A percentile compares a stretch with the other conserved stretches of the same genome.
phyloP scores from a whole-genome alignment of 2,797 vertebrate genomes.

The Rhinophrynus dorsalis region DNA sequence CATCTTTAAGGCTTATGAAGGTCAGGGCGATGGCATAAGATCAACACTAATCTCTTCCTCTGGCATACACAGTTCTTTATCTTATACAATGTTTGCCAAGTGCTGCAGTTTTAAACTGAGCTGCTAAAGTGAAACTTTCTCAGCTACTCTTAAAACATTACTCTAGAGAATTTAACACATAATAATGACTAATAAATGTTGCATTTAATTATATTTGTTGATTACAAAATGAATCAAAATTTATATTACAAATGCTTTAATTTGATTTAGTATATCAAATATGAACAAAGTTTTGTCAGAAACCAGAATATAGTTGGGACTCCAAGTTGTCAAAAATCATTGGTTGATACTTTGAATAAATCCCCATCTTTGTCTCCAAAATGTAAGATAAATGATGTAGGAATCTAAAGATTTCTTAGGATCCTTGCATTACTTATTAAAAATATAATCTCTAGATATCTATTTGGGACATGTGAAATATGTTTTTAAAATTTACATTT shows the following conservation, averaged over 20 bases:
- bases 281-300: too few relatives aligned
- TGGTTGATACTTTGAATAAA: too few relatives aligned
- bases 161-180: slow-evolving; percentile 1
- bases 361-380: too few relatives aligned
- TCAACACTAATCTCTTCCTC: slow-evolving; percentile 25
- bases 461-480: too few relatives aligned
- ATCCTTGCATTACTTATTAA: too few relatives aligned
- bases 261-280: too few relatives aligned
- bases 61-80: slow-evolving; percentile 19
- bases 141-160: slow-evolving; percentile 26
- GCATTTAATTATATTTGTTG: background rate
- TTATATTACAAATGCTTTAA: background rate
- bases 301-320: too few relatives aligned
- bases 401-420: too few relatives aligned
- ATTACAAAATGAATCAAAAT: background rate
- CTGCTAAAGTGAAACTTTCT: slow-evolving; percentile 20
- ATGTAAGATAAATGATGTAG: too few relatives aligned
- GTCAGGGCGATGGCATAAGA: slow-evolving; percentile 34
- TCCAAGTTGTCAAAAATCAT: too few relatives aligned
- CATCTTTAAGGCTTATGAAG: slow-evolving; percentile 30
- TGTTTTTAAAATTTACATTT: too few relatives aligned
- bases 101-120: slow-evolving; percentile 9
- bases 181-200: slow-evolving; percentile 8
- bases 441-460: too few relatives aligned
- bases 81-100: background rate